phyloP scores from a whole-genome alignment of 1,140 invertebrate species.

The Drosophila truncata region DNA sequence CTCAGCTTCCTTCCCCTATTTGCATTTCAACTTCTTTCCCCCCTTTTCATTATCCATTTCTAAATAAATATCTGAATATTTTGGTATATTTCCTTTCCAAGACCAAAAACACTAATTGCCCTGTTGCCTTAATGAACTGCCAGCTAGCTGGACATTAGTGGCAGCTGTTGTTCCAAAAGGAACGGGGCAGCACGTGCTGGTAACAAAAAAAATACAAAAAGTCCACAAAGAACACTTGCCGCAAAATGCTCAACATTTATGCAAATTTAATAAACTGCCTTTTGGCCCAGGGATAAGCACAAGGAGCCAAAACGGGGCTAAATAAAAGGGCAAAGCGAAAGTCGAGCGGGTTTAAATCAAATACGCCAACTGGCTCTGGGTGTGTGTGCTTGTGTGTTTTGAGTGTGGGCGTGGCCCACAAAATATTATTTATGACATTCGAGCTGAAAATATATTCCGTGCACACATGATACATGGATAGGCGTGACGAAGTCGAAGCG shows the following conservation, averaged over 20 bases:
- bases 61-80: constrained; percentile 24
- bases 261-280: constrained; percentile 80
- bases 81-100: constrained; percentile 6
- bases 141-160: constrained; percentile 65
- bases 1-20: constrained; percentile 28
- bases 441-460: constrained; percentile 72
- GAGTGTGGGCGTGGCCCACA: constrained; percentile 42
- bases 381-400: constrained; percentile 20
- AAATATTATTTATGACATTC: constrained; percentile 78
- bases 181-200: constrained; percentile 31
- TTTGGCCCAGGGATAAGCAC: constrained; percentile 15
- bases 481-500: constrained; percentile 52
- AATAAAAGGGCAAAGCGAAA: constrained; percentile 47
- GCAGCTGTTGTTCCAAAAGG: constrained; percentile 60
- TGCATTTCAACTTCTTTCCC: constrained; percentile 23
- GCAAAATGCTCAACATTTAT: constrained; percentile 74
- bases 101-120: constrained; percentile 61
- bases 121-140: constrained; percentile 72
- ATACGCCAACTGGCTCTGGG: constrained; percentile 38
- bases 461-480: constrained; percentile 61
- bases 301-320: constrained; percentile 32
- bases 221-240: constrained; percentile 49
- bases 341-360: constrained; percentile 64
- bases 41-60: constrained; percentile 30
- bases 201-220: background rate